A percentile compares a stretch with the other conserved stretches of the same genome.
phyloP scores from a whole-genome alignment of 2,888 invertebrate genomes.

The Eucriotettix oculatus region DNA sequence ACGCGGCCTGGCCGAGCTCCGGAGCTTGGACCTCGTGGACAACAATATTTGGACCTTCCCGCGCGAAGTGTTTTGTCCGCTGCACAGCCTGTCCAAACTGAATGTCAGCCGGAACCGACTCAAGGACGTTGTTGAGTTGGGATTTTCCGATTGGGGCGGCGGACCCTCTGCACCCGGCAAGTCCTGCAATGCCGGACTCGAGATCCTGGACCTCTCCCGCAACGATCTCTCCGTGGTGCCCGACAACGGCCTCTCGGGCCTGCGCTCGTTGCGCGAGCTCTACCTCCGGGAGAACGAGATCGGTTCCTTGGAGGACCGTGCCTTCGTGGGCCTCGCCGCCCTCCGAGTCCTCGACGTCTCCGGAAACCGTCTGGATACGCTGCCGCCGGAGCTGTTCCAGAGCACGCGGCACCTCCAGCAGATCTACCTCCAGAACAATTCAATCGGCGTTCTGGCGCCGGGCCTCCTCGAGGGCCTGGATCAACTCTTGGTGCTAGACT shows the following conservation, averaged over 20 bases:
- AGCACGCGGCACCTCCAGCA: slow-evolving; percentile 53
- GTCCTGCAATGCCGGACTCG: slow-evolving; percentile 51
- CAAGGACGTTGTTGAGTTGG: slow-evolving; percentile 58
- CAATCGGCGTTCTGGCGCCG: slow-evolving; percentile 55
- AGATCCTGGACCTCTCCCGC: slow-evolving; percentile 52
- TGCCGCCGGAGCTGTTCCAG: slow-evolving; percentile 64
- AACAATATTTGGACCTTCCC: slow-evolving; percentile 22
- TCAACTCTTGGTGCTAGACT: slow-evolving; percentile 53
- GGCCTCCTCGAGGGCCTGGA: slow-evolving; percentile 56
- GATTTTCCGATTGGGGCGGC: slow-evolving; percentile 56
- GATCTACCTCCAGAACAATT: slow-evolving; percentile 61
- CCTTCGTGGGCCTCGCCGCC: slow-evolving; percentile 50
- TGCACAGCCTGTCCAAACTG: slow-evolving; percentile 47
- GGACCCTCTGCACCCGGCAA: slow-evolving; percentile 32
- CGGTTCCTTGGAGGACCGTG: slow-evolving; percentile 53
- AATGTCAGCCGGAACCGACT: slow-evolving; percentile 63
- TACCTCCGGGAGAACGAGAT: slow-evolving; percentile 62
- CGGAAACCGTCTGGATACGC: slow-evolving; percentile 55
- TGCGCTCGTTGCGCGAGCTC: slow-evolving; percentile 50
- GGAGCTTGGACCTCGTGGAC: slow-evolving; percentile 20
- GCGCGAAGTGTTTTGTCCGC: slow-evolving; percentile 40
- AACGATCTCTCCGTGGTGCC: slow-evolving; percentile 56
- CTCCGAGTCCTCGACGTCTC: slow-evolving; percentile 60
- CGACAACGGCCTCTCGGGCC: slow-evolving; percentile 51
- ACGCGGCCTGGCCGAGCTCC: slow-evolving; percentile 19